Conservation (phyloP, 2,113 vertebrate species). For the Cyanoliseus patagonus region DNA sequence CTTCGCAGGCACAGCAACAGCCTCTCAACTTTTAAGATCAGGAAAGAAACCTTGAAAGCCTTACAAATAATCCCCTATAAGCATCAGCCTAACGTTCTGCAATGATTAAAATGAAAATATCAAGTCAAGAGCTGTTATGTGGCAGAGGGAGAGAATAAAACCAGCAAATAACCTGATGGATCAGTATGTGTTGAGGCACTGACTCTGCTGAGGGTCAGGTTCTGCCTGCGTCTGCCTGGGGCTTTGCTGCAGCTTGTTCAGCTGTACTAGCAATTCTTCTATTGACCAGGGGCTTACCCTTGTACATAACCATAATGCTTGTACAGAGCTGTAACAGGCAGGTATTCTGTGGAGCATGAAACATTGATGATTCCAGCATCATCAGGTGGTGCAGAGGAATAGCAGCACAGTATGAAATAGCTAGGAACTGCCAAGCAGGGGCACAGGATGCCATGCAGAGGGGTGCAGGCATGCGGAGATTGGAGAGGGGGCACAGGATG, state of each 20-base stretch:
- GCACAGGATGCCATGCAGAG: background rate
- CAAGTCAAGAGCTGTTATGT: background rate
- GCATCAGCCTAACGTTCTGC: background rate
- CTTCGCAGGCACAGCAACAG: background rate
- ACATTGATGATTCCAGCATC: fast-evolving
- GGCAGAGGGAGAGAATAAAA: background rate
- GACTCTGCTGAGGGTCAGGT: background rate
- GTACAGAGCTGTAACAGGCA: background rate
- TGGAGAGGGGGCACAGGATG: background rate
- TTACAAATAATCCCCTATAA: background rate
- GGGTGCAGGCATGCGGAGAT: fast-evolving
- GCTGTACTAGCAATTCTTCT: background rate
- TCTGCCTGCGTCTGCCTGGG: background rate
- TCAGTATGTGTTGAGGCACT: fast-evolving
- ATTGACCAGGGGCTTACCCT: background rate
- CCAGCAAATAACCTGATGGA: background rate
- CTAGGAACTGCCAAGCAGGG: background rate
- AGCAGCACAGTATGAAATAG: fast-evolving
- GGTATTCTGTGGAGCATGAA: background rate
- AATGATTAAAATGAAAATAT: background rate
- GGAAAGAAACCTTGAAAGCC: background rate
- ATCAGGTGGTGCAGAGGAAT: fast-evolving
- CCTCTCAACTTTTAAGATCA: background rate
- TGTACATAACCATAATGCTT: background rate
- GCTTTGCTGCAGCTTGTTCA: background rate